phyloP scores from a whole-genome alignment of 1,140 invertebrate genomes.

The Bombyx mori region DNA sequence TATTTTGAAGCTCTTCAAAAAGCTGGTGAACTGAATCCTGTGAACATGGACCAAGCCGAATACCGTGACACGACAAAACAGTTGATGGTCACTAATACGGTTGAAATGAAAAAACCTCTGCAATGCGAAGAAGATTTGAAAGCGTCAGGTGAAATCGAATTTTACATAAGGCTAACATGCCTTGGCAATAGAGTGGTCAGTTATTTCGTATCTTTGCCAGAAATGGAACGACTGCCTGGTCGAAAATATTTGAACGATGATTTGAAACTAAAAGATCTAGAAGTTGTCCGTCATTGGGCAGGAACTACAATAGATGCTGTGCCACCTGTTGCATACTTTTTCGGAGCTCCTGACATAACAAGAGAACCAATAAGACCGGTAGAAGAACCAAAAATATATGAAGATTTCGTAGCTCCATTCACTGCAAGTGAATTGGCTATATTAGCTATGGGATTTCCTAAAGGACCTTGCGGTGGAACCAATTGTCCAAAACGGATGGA shows the following conservation, averaged over 20 bases:
- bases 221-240: slow-evolving; percentile 59
- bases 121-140: slow-evolving; percentile 62
- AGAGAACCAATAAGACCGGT: slow-evolving; percentile 45
- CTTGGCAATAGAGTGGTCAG: slow-evolving; percentile 53
- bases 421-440: slow-evolving; percentile 52
- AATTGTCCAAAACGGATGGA: slow-evolving; percentile 64
- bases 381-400: slow-evolving; percentile 39
- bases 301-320: slow-evolving; percentile 53
- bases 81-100: slow-evolving; percentile 55
- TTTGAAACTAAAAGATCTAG: slow-evolving; percentile 53
- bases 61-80: slow-evolving; percentile 42
- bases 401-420: slow-evolving; percentile 55
- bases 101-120: slow-evolving; percentile 43
- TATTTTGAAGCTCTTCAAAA: slow-evolving; percentile 50
- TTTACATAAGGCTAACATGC: slow-evolving; percentile 52
- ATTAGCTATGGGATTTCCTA: slow-evolving; percentile 61
- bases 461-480: slow-evolving; percentile 60
- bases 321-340: slow-evolving; percentile 53
- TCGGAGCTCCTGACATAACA: slow-evolving; percentile 53
- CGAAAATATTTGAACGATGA: slow-evolving; percentile 59
- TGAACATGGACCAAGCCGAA: slow-evolving; percentile 52
- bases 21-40: slow-evolving; percentile 44
- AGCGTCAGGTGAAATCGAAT: slow-evolving; percentile 55
- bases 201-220: slow-evolving; percentile 54
- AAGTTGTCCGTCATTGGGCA: slow-evolving; percentile 60